Evolutionary conservation across 2,888 invertebrate genomes (phyloP).

Genomic region (Dasypogon diadema): DNA sequence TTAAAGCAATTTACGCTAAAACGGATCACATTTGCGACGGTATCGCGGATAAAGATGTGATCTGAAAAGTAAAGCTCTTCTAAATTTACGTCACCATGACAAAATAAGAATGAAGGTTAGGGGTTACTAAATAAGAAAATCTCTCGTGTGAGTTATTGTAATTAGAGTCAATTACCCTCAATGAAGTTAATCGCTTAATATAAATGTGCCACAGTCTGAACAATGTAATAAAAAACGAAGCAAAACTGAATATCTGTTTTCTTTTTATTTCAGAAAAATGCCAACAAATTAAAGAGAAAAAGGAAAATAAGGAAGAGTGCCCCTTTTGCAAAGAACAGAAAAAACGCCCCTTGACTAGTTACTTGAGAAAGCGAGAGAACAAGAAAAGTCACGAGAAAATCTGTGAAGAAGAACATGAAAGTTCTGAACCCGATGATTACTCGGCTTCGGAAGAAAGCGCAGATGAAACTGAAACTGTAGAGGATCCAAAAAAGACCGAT

Average conservation of each 20-base stretch:
- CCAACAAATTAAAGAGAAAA: slow-evolving; percentile 64
- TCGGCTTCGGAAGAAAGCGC: slow-evolving; percentile 45
- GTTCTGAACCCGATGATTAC: slow-evolving; percentile 59
- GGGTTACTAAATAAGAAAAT: neutral
- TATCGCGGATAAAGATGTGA: no score
- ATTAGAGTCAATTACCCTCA: neutral
- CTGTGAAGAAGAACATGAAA: slow-evolving; percentile 70
- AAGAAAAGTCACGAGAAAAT: slow-evolving; percentile 70
- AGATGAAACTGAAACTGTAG: slow-evolving; percentile 12
- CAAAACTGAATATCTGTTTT: neutral
- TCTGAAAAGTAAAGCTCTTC: no score
- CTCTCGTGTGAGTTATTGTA: neutral
- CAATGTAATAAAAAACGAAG: neutral
- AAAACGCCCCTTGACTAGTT: slow-evolving; percentile 70
- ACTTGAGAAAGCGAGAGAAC: slow-evolving; percentile 70
- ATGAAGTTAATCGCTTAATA: neutral
- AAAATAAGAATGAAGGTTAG: neutral
- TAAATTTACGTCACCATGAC: no score
- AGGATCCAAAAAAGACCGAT: neutral
- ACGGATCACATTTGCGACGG: no score
- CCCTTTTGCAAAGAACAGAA: slow-evolving; percentile 71
- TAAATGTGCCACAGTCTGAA: neutral
- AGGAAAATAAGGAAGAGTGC: slow-evolving; percentile 67
- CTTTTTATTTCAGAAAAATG: slow-evolving; percentile 62
- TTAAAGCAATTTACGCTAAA: no score